phyloP scores from a whole-genome alignment of 1,140 invertebrate genomes.

The Phortica variegata region DNA sequence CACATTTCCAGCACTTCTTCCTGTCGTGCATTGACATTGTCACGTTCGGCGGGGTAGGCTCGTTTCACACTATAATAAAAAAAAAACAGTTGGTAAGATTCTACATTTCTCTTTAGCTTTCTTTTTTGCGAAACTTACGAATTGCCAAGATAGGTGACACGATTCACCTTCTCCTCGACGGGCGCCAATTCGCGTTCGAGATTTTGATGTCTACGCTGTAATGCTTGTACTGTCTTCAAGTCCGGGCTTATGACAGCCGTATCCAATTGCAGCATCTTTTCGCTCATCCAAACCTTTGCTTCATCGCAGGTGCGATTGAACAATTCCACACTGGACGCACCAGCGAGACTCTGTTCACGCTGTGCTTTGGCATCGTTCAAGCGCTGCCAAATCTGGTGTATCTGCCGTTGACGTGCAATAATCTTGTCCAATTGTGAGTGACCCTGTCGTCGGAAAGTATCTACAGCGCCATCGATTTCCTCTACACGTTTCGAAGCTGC shows the following conservation, averaged over 20 bases:
- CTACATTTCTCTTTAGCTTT: too few relatives aligned
- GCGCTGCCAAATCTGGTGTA: conserved; percentile 85
- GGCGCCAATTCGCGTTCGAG: conserved; percentile 87
- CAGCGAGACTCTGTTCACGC: conserved; percentile 89
- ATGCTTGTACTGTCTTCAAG: conserved; percentile 85
- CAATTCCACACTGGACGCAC: conserved; percentile 89
- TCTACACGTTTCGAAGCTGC: conserved; percentile 89
- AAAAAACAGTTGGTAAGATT: not conserved
- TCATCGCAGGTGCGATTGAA: conserved; percentile 93
- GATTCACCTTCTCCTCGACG: conserved; percentile 83
- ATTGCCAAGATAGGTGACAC: conserved; percentile 78
- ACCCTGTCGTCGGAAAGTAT: conserved; percentile 81
- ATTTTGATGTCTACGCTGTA: conserved; percentile 87
- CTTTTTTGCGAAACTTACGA: too few relatives aligned
- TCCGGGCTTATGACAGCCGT: conserved; percentile 78
- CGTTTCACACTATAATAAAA: conserved; percentile 71
- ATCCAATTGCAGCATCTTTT: conserved; percentile 86
- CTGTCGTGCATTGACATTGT: conserved; percentile 82
- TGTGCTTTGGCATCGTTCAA: conserved; percentile 85
- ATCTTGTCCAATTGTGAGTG: conserved; percentile 88
- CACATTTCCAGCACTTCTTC: conserved; percentile 85
- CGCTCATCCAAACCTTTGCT: conserved; percentile 90
- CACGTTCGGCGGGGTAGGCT: conserved; percentile 86
- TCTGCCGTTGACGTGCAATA: conserved; percentile 75
- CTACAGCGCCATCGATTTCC: conserved; percentile 82